phyloP scores from a whole-genome alignment of 2,113 vertebrate species.

The Gila orcuttii region DNA sequence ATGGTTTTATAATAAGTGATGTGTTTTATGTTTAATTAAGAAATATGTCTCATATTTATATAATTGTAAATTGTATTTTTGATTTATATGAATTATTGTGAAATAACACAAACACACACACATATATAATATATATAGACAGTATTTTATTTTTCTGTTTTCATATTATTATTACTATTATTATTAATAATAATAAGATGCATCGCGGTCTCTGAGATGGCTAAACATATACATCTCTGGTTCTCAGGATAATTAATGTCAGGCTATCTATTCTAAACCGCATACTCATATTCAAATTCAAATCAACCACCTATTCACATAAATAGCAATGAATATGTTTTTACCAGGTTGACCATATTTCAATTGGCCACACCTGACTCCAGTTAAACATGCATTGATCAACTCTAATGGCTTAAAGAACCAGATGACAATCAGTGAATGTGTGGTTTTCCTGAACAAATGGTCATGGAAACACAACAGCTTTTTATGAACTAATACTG shows the following conservation, averaged over 20 bases:
- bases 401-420: not conserved
- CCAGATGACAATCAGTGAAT: slow-evolving; percentile 1
- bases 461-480: not conserved
- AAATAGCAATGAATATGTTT: not conserved
- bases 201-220: too few relatives aligned
- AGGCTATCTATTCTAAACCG: not conserved
- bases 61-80: not conserved
- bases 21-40: not conserved
- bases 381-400: not conserved
- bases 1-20: not conserved
- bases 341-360: slow-evolving; percentile 6
- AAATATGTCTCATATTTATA: not conserved
- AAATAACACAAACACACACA: too few relatives aligned
- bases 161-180: too few relatives aligned
- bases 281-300: not conserved
- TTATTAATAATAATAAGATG: too few relatives aligned
- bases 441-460: not conserved
- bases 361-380: slow-evolving; percentile 5
- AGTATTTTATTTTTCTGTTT: too few relatives aligned
- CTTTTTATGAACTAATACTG: not conserved
- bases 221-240: not conserved
- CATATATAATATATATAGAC: too few relatives aligned
- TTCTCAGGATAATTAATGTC: not conserved
- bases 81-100: not conserved
- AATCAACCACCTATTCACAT: slow-evolving; percentile 1